These are phyloP conservation scores for Meloidogyne exigua DNA, from an alignment of 1,140 invertebrate genomes.

Conservation along the genomic window DNA sequence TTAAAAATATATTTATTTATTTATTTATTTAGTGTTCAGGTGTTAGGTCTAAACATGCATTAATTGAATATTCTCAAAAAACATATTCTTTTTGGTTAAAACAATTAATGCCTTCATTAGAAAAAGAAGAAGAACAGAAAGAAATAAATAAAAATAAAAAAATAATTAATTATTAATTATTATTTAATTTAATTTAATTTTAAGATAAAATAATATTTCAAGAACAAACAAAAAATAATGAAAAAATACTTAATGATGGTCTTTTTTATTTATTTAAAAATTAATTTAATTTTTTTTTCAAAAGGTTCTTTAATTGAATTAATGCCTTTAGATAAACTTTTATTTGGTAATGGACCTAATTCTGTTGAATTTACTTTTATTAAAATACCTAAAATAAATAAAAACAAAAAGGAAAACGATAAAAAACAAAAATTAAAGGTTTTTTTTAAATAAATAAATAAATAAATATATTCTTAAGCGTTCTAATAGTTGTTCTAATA, in stretches of 20 bases:
- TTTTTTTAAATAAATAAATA: not conserved
- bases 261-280: not conserved
- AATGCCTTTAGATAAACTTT: conserved; percentile 26
- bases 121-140: not conserved
- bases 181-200: conserved; percentile 1
- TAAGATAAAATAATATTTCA: not conserved
- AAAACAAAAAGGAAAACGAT: not conserved
- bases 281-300: conserved; percentile 12
- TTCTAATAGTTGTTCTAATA: not conserved
- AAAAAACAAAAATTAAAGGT: conserved; percentile 15
- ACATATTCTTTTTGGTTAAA: conserved; percentile 43
- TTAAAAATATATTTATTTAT: not conserved
- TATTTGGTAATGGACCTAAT: conserved; percentile 29
- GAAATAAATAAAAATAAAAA: too few species aligned
- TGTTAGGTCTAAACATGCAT: conserved; percentile 32
- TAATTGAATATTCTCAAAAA: conserved; percentile 41
- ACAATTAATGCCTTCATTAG: conserved; percentile 24
- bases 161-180: not conserved
- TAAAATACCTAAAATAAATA: conserved; percentile 26
- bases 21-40: conserved; percentile 6
- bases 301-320: conserved; percentile 31
- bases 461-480: conserved; percentile 12
- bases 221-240: not conserved
- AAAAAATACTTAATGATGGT: conserved; percentile 1
- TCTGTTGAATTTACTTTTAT: conserved; percentile 29